Percentiles rank a stretch among this genome's conserved stretches.
These are phyloP conservation scores for Pedetes capensis DNA, from an alignment of 2,113 vertebrate genomes.

Conservation along the genomic window DNA sequence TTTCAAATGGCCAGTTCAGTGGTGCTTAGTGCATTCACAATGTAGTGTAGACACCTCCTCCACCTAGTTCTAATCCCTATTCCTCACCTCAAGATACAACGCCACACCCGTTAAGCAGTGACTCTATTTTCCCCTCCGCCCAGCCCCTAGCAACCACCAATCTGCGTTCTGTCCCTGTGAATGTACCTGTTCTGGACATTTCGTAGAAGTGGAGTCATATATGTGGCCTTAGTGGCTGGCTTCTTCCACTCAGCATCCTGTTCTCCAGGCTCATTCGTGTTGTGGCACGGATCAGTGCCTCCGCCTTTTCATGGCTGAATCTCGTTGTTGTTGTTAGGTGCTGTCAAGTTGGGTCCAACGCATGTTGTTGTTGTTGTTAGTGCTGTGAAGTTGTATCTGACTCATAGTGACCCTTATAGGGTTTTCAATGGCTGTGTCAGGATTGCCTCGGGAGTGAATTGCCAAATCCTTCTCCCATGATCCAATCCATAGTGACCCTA, in stretches of 20 bases:
- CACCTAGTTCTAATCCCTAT: neutral
- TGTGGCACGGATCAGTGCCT: neutral
- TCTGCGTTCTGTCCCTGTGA: neutral
- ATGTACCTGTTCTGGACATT: neutral
- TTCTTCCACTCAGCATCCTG: neutral
- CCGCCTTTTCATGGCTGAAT: neutral
- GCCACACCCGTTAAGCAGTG: neutral
- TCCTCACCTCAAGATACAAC: neutral
- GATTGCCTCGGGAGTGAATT: no score
- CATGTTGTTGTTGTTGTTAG: no score
- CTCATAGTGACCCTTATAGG: no score
- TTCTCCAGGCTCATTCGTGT: neutral
- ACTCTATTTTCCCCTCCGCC: neutral
- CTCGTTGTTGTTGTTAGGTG: no score
- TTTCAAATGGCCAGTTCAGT: neutral
- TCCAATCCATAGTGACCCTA: no score
- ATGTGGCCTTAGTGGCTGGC: neutral
- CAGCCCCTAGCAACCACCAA: neutral
- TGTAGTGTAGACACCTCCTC: no score
- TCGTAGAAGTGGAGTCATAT: neutral
- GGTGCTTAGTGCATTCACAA: neutral
- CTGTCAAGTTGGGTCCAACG: no score
- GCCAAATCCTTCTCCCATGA: no score
- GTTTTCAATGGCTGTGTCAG: no score
- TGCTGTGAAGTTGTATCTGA: no score